phyloP scores from a whole-genome alignment of 2,888 invertebrate species.

The Microchrysa polita region DNA sequence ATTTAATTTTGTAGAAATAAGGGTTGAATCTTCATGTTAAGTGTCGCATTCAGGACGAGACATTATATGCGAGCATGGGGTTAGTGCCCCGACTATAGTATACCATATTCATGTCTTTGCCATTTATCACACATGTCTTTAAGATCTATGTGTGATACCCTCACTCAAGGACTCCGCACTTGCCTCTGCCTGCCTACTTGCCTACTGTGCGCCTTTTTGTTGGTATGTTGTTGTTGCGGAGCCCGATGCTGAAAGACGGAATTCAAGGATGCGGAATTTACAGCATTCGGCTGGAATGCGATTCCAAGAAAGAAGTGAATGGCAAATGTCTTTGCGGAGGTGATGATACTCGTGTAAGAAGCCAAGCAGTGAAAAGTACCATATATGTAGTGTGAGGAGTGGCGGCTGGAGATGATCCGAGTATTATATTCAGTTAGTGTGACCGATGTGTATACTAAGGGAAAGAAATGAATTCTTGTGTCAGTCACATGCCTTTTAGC shows the following conservation, averaged over 20 bases:
- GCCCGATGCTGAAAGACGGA: neutral
- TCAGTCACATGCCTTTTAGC: too few relatives aligned
- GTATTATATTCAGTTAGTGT: neutral
- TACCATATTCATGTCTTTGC: conserved; percentile 6
- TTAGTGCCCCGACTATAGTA: conserved; percentile 14
- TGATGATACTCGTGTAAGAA: conserved; percentile 23
- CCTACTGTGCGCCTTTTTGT: too few relatives aligned
- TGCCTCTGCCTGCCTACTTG: too few relatives aligned
- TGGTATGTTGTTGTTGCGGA: neutral
- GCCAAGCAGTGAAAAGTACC: neutral
- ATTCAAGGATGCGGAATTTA: conserved; percentile 24
- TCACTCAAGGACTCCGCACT: too few relatives aligned
- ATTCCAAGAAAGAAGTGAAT: neutral
- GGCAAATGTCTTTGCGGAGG: neutral
- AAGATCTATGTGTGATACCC: too few relatives aligned
- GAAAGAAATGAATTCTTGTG: too few relatives aligned
- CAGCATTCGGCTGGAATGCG: conserved; percentile 8
- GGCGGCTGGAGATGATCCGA: neutral
- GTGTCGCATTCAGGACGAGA: neutral
- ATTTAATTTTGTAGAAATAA: conserved; percentile 15
- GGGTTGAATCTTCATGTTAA: neutral
- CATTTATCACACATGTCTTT: conserved; percentile 24
- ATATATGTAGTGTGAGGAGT: neutral
- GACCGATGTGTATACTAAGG: neutral
- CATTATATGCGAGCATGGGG: neutral